Base-by-base conservation (phyloP, 2,113 vertebrate genomes). In the Alethe diademata region DNA sequence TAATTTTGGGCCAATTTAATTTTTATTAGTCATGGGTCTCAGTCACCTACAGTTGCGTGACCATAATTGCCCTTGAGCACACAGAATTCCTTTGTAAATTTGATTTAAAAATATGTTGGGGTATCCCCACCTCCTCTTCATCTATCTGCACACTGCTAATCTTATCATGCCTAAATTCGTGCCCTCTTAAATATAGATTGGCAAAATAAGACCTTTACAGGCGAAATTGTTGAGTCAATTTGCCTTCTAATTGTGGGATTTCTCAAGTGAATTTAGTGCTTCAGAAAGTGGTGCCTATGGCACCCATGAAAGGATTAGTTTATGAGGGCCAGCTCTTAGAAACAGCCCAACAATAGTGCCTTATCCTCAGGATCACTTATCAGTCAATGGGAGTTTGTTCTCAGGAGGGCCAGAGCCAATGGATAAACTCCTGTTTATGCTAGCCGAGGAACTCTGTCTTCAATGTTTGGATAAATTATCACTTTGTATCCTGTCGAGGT, bases 11-110 rank as follows among this genome's bases (percentile, higher is more conserved):
- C 90, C 95, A 94, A 93, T 97, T 96, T 95, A 96, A 95, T 96
- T 97, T 97, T 96, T 96, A 90, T 97, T 96, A 97, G 97, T 96
- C 94, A 96, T 88, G 93, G 95, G 8, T 95, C 96, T 97, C 94
- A 64, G 79, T 95, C 72, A 96, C 93, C 94, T 95, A 84, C 81
- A 93, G 58, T 87, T 92, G 92, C 38, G 47, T 73, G 58, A 79
- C 73, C 92, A 14, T 92, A 95, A 95, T 91, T 97, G 96, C 93
- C 94, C 96, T 96, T 96, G 90, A 97, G 88, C 86, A 92, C 50
- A 83, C n/a, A 74, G 61, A 88, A 95, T 94, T 95, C 81, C 95
- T 94, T 85, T 92, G 84, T 93, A 93, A 78, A 94, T 91, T 92
- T 93, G 45, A 88, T 84, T 71, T 88, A 86, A 95, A 97, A 96